These are phyloP conservation scores for Globodera rostochiensis DNA, from an alignment of 1,140 invertebrate species.

Conservation along the genomic window DNA sequence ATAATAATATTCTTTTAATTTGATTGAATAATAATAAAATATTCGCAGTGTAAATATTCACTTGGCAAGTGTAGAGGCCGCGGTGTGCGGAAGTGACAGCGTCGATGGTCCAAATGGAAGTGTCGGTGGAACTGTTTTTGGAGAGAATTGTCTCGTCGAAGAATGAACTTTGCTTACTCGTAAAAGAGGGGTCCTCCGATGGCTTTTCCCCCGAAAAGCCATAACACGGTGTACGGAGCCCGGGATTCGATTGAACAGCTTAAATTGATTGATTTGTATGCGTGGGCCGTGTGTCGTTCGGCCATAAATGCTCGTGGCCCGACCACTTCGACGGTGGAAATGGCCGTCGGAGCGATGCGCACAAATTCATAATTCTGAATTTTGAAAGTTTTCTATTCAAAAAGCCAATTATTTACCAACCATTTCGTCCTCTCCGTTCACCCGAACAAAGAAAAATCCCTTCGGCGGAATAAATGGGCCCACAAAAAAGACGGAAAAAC, in stretches of 20 bases:
- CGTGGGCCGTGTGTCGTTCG: conserved; percentile 61
- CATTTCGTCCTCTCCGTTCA: conserved; percentile 61
- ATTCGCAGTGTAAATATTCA: not conserved
- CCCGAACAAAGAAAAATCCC: conserved; percentile 70
- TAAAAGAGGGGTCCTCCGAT: conserved; percentile 64
- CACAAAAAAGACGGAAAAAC: conserved; percentile 67
- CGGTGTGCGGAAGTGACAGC: conserved; percentile 66
- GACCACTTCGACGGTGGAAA: conserved; percentile 64
- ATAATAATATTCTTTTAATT: too few relatives aligned
- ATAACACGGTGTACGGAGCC: conserved; percentile 70
- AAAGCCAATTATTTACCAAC: conserved; percentile 6
- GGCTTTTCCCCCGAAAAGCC: conserved; percentile 67
- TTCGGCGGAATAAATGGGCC: conserved; percentile 68
- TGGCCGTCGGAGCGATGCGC: conserved; percentile 68
- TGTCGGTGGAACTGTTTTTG: conserved; percentile 62
- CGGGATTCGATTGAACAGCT: conserved; percentile 70
- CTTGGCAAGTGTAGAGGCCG: conserved; percentile 67
- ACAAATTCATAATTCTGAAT: conserved; percentile 66
- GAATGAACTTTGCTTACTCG: conserved; percentile 41
- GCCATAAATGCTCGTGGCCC: conserved; percentile 64
- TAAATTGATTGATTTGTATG: conserved; percentile 64
- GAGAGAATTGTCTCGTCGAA: not conserved
- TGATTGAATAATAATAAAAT: too few relatives aligned
- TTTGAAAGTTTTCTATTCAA: not conserved
- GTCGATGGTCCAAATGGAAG: conserved; percentile 67